These are phyloP conservation scores for Cosmorhoe ocellata DNA, from an alignment of 2,888 invertebrate species.

Conservation along the genomic window DNA sequence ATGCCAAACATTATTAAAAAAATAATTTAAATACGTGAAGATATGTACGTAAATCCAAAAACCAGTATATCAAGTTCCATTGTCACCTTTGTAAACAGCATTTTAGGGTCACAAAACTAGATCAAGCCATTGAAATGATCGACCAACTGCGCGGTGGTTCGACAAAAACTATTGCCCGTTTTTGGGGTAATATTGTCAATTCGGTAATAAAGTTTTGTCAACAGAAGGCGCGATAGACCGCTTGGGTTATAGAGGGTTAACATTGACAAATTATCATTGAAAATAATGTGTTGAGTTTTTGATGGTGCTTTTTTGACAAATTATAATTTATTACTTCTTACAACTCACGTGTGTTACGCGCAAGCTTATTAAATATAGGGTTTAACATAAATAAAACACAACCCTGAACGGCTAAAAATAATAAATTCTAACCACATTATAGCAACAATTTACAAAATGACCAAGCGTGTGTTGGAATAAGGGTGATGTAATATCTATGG, in stretches of 20 bases:
- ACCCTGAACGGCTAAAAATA: too few relatives aligned
- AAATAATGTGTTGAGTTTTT: conserved; percentile 49
- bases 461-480: too few relatives aligned
- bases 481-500: too few relatives aligned
- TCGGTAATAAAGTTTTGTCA: conserved; percentile 82
- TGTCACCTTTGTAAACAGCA: conserved; percentile 55
- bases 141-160: conserved; percentile 62
- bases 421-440: too few relatives aligned
- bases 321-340: conserved; percentile 23
- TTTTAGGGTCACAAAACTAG: conserved; percentile 76
- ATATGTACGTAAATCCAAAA: conserved; percentile 43
- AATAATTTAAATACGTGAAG: conserved; percentile 31
- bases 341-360: neutral
- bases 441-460: too few relatives aligned
- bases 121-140: conserved; percentile 59
- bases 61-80: conserved; percentile 70
- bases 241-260: conserved; percentile 62
- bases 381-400: too few relatives aligned
- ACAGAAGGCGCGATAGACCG: conserved; percentile 70
- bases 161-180: conserved; percentile 66
- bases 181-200: conserved; percentile 78
- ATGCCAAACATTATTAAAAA: conserved; percentile 29
- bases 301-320: conserved; percentile 17
- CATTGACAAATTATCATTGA: conserved; percentile 73
- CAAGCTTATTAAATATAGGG: neutral